A percentile compares a stretch with the other conserved stretches of the same genome.
These are phyloP conservation scores for Thysanoteuthis rhombus DNA, from an alignment of 2,888 invertebrate genomes.

Conservation along the genomic window DNA sequence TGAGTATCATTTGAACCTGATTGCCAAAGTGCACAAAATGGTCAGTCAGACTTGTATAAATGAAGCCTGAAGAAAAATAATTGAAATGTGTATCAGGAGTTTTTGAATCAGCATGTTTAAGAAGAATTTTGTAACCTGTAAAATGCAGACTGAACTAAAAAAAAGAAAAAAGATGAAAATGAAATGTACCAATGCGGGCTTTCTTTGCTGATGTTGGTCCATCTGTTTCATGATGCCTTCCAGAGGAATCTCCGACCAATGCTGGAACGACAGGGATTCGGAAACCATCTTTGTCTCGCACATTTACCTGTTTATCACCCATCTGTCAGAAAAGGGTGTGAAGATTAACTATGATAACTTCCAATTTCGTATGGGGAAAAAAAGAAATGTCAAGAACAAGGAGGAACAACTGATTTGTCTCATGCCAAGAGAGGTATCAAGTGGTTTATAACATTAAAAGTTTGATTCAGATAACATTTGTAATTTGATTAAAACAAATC, in stretches of 20 bases:
- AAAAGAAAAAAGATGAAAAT: background rate
- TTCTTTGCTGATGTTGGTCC: conserved; percentile 22
- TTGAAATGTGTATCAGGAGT: too few relatives aligned
- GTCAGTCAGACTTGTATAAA: too few relatives aligned
- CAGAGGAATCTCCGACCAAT: background rate
- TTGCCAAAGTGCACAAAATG: too few relatives aligned
- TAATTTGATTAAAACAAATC: background rate
- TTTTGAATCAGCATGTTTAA: background rate
- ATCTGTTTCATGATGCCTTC: background rate
- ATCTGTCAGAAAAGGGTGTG: background rate
- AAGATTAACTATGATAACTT: too few relatives aligned
- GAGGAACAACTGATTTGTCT: background rate
- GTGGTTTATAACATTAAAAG: too few relatives aligned
- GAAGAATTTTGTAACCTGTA: background rate
- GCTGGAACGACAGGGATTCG: conserved; percentile 21
- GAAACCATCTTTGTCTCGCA: conserved; percentile 30
- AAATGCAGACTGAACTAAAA: background rate
- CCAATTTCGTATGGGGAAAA: too few relatives aligned
- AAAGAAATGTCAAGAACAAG: background rate
- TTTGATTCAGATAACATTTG: background rate
- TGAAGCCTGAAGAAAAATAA: background rate
- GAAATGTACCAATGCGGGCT: background rate
- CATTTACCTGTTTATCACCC: background rate
- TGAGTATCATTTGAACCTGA: too few relatives aligned
- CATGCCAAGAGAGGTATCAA: background rate